Conservation (phyloP, 2,888 invertebrate species). For the Notocelia uddmanniana region DNA sequence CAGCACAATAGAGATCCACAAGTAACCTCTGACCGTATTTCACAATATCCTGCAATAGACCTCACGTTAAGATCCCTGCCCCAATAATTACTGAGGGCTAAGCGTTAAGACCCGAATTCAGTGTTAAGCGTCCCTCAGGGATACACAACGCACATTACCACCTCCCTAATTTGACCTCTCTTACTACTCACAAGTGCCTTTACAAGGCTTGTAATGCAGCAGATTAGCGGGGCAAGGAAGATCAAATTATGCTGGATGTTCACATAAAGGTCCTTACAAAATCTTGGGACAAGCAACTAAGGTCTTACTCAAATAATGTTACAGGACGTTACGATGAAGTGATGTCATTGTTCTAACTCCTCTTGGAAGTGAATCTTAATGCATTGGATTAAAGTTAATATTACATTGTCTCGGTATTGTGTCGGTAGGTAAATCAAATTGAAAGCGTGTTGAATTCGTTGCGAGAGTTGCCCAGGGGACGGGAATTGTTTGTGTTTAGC, state of each 20-base stretch:
- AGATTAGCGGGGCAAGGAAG: slow-evolving; percentile 49
- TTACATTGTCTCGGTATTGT: slow-evolving; percentile 48
- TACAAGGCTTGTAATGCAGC: slow-evolving; percentile 46
- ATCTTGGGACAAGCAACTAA: slow-evolving; percentile 62
- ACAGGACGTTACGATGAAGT: slow-evolving; percentile 60
- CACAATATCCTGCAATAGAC: slow-evolving; percentile 44
- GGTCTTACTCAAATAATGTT: slow-evolving; percentile 63
- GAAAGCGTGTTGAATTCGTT: slow-evolving; percentile 54
- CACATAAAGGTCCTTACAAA: slow-evolving; percentile 57
- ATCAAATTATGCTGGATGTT: slow-evolving; percentile 56
- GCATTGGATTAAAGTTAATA: slow-evolving; percentile 50
- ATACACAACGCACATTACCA: slow-evolving; percentile 73
- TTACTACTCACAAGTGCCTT: slow-evolving; percentile 51
- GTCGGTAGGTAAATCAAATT: slow-evolving; percentile 59
- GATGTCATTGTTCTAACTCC: slow-evolving; percentile 45
- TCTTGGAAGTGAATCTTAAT: slow-evolving; percentile 54
- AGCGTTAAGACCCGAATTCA: slow-evolving; percentile 76
- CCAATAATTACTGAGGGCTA: slow-evolving; percentile 78
- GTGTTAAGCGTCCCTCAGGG: slow-evolving; percentile 77
- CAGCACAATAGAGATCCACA: slow-evolving; percentile 30
- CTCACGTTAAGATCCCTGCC: slow-evolving; percentile 58
- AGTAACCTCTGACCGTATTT: slow-evolving; percentile 39
- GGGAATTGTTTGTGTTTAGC: slow-evolving; percentile 52
- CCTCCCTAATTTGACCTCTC: slow-evolving; percentile 70
- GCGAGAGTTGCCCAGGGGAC: slow-evolving; percentile 44